phyloP scores from a whole-genome alignment of 2,797 vertebrate species.

The Lepilemur septentrionalis region DNA sequence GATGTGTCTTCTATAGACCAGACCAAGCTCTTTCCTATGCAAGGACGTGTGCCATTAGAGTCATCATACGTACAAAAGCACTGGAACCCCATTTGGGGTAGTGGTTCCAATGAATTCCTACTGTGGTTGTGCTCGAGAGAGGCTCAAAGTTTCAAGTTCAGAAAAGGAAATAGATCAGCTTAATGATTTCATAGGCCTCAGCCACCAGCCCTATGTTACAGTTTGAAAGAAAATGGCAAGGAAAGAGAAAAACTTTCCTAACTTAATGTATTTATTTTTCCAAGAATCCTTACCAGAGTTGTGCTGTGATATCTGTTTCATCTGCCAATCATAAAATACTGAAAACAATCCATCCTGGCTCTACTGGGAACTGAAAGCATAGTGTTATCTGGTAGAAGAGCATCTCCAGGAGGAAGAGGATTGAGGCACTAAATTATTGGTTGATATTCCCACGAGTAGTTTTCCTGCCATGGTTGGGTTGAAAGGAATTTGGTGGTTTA shows the following conservation, averaged over 20 bases:
- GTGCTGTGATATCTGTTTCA: neutral
- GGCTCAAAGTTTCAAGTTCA: neutral
- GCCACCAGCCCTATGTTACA: neutral
- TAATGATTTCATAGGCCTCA: neutral
- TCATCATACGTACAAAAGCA: neutral
- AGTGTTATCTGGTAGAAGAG: neutral
- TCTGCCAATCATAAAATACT: neutral
- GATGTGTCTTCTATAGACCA: neutral
- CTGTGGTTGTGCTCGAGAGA: neutral
- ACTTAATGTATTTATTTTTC: conserved; percentile 3
- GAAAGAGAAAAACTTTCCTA: neutral
- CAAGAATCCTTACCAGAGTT: neutral
- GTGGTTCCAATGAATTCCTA: neutral
- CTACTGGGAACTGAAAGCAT: neutral
- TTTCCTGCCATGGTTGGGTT: neutral
- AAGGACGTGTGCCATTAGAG: neutral
- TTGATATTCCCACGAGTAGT: neutral
- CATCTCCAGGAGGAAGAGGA: neutral
- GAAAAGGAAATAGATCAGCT: neutral
- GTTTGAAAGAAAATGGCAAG: neutral
- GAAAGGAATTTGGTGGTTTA: neutral
- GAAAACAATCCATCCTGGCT: neutral
- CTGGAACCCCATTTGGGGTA: neutral
- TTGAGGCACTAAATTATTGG: neutral
- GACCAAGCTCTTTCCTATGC: neutral